Conservation (phyloP, 2,888 invertebrate genomes). For the Orthosia gracilis region DNA sequence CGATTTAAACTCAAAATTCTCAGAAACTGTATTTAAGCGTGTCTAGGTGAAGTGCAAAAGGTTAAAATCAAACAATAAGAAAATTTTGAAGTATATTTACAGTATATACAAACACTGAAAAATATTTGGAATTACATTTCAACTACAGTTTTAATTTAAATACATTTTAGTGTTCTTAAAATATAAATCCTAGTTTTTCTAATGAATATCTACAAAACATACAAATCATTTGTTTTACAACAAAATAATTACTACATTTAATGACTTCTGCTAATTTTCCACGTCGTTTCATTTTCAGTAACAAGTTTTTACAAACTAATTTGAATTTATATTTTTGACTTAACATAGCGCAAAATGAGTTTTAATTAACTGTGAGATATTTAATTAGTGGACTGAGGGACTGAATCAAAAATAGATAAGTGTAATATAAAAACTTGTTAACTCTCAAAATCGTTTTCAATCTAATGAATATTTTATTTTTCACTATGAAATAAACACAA, state of each 20-base stretch:
- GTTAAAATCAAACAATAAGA: conserved; percentile 57
- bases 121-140: conserved; percentile 55
- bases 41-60: neutral
- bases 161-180: conserved; percentile 47
- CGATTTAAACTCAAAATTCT: too few species aligned
- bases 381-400: neutral
- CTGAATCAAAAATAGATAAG: neutral
- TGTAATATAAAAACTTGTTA: conserved; percentile 19
- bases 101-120: conserved; percentile 74
- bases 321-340: neutral
- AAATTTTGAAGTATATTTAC: conserved; percentile 73
- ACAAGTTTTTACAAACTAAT: neutral
- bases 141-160: conserved; percentile 53
- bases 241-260: conserved; percentile 15
- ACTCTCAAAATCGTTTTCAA: conserved; percentile 12
- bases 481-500: conserved; percentile 18
- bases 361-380: neutral
- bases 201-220: conserved; percentile 38
- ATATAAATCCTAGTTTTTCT: conserved; percentile 29
- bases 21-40: too few species aligned
- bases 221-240: conserved; percentile 8
- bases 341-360: neutral
- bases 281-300: neutral
- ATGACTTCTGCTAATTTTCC: neutral
- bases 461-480: neutral